A percentile compares a stretch with the other conserved stretches of the same genome.
phyloP scores from a whole-genome alignment of 2,888 invertebrate species.

The Strigamia crassipes region DNA sequence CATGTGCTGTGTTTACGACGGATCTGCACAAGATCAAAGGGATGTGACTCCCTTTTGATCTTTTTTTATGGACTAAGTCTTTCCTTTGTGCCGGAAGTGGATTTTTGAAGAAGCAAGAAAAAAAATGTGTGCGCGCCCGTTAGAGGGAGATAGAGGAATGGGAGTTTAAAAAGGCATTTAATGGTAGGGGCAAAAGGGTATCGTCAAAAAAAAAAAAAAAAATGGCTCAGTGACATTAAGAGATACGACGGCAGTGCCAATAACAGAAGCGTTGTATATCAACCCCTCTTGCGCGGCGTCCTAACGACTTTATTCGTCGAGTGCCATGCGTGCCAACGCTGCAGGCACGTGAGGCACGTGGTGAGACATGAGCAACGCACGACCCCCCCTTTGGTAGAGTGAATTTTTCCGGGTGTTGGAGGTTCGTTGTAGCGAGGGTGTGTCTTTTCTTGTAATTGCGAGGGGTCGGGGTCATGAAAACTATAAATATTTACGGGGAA shows the following conservation, averaged over 20 bases:
- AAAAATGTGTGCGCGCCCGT: no score
- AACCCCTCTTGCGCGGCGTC: not conserved
- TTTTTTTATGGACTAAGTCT: not conserved
- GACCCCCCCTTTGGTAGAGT: not conserved
- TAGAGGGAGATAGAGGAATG: no score
- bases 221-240: not conserved
- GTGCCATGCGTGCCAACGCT: not conserved
- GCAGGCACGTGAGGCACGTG: not conserved
- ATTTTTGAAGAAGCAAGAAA: not conserved
- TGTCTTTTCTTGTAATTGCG: not conserved
- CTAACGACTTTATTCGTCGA: slow-evolving; percentile 4
- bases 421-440: no score
- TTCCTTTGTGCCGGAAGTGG: not conserved
- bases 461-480: not conserved
- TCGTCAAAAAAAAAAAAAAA: not conserved
- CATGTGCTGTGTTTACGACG: not conserved
- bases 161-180: not conserved
- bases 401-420: not conserved
- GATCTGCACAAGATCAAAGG: not conserved
- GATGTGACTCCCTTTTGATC: not conserved
- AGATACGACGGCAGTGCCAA: not conserved
- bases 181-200: not conserved
- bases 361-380: not conserved
- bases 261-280: not conserved
- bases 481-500: not conserved